These are phyloP conservation scores for Pteropus rufus DNA, from an alignment of 2,797 vertebrate species.

Conservation along the genomic window DNA sequence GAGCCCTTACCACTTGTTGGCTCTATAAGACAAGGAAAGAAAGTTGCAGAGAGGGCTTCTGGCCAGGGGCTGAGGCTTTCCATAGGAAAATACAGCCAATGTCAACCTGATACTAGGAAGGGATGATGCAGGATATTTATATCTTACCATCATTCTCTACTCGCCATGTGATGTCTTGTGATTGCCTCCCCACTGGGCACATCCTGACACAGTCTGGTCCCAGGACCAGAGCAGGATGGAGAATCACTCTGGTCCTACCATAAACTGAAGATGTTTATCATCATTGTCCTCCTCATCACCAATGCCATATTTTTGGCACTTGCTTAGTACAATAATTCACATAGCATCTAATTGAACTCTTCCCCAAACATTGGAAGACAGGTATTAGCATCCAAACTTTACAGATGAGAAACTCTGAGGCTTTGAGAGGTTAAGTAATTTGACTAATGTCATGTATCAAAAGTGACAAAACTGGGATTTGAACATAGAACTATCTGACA, in stretches of 20 bases:
- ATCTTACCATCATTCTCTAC: background rate
- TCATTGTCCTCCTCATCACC: background rate
- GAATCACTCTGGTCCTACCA: background rate
- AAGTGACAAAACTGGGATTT: background rate
- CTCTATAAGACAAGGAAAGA: background rate
- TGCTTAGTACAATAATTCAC: background rate
- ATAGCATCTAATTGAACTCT: background rate
- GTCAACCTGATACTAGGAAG: background rate
- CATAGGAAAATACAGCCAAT: background rate
- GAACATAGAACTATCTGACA: background rate
- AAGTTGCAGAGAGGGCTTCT: background rate
- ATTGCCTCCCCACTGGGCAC: background rate
- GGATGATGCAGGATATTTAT: background rate
- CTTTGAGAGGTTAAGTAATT: background rate
- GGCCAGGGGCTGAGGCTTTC: background rate
- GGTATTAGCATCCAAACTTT: background rate
- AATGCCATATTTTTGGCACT: background rate
- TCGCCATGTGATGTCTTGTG: background rate
- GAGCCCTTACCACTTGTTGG: background rate
- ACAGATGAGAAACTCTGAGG: background rate
- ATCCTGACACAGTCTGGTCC: background rate
- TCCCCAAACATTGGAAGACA: background rate
- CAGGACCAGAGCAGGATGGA: background rate
- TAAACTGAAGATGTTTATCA: background rate
- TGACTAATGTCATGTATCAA: background rate